phyloP scores from a whole-genome alignment of 2,113 vertebrate species.

The Corythoichthys haematopterus region DNA sequence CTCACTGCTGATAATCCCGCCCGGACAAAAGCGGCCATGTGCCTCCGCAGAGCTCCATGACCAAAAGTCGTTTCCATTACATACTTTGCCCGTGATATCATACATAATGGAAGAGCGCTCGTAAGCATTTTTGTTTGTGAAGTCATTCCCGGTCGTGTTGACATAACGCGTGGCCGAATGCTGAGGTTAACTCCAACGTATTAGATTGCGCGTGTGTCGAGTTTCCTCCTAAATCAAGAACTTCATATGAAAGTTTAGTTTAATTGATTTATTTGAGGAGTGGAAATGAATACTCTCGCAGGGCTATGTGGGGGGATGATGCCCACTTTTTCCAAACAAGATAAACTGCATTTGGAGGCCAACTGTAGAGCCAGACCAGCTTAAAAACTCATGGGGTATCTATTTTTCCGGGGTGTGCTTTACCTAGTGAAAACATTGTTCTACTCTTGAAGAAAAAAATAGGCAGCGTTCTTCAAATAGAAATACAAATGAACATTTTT shows the following conservation, averaged over 20 bases:
- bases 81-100: conserved; percentile 69
- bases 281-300: background rate
- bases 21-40: conserved; percentile 72
- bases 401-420: background rate
- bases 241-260: background rate
- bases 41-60: conserved; percentile 61
- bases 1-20: conserved; percentile 82
- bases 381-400: background rate
- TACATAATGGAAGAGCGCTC: conserved; percentile 60
- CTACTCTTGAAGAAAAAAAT: too few relatives aligned
- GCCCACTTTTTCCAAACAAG: background rate
- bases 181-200: background rate
- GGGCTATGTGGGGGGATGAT: background rate
- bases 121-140: conserved; percentile 60
- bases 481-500: background rate
- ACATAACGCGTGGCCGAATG: conserved; percentile 4
- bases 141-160: conserved; percentile 30
- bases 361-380: background rate
- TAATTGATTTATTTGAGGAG: conserved; percentile 3
- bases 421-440: background rate
- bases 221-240: conserved; percentile 4
- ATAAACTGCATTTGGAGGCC: background rate
- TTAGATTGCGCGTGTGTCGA: conserved; percentile 3
- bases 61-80: conserved; percentile 69
- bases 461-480: too few relatives aligned